phyloP scores from a whole-genome alignment of 1,140 invertebrate species.

The Ips nitidus region DNA sequence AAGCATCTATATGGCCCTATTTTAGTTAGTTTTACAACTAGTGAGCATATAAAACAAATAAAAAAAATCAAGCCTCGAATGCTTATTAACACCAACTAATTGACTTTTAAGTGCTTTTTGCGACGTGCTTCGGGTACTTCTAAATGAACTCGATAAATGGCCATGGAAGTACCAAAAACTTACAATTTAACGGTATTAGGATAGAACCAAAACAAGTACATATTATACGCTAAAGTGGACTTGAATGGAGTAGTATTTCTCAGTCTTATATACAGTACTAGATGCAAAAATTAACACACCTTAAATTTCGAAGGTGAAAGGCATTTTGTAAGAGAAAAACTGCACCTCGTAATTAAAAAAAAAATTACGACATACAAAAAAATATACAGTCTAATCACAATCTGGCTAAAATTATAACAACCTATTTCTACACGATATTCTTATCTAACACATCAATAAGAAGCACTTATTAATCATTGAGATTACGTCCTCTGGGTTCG shows the following conservation, averaged over 20 bases:
- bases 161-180: too few species aligned
- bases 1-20: conserved; percentile 28
- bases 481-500: conserved; percentile 46
- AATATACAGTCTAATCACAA: conserved; percentile 53
- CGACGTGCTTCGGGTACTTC: background rate
- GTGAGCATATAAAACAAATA: conserved; percentile 14
- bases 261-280: conserved; percentile 50
- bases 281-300: conserved; percentile 27
- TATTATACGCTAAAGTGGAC: conserved; percentile 42
- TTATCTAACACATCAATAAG: conserved; percentile 56
- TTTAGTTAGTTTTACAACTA: conserved; percentile 1
- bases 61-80: conserved; percentile 22
- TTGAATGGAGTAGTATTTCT: conserved; percentile 45
- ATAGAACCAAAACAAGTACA: conserved; percentile 17
- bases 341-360: too few species aligned
- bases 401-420: conserved; percentile 52
- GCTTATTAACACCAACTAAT: conserved; percentile 42
- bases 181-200: too few species aligned
- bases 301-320: conserved; percentile 6
- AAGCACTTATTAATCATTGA: conserved; percentile 55
- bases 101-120: conserved; percentile 44
- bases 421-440: conserved; percentile 50
- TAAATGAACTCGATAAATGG: too few species aligned
- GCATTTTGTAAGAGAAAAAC: background rate
- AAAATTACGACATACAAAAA: background rate